phyloP scores from a whole-genome alignment of 2,797 vertebrate species.

The Lepus townsendii region DNA sequence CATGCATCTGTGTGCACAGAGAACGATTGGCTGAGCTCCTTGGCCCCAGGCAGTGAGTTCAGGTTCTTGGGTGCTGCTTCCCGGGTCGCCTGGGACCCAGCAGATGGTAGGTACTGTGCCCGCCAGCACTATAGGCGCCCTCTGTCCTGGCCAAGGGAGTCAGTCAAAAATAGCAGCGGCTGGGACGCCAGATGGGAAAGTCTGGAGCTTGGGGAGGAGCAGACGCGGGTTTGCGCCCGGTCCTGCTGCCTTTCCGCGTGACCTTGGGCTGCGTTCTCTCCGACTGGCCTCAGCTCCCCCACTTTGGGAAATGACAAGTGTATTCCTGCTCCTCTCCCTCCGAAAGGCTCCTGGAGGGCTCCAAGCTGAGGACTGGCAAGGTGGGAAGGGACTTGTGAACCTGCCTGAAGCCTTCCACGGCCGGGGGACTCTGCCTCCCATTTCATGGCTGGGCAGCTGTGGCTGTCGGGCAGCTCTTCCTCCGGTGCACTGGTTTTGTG shows the following conservation, averaged over 20 bases:
- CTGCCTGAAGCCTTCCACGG: not conserved
- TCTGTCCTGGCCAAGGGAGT: conserved; percentile 16
- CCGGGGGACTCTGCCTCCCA: not conserved
- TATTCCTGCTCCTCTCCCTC: not conserved
- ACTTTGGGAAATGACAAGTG: not conserved
- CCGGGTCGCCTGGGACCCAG: not conserved
- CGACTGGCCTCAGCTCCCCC: not conserved
- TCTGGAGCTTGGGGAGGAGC: conserved; percentile 60
- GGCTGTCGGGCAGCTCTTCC: not conserved
- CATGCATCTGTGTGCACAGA: not conserved
- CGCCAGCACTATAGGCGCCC: not conserved
- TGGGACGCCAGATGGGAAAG: conserved; percentile 69
- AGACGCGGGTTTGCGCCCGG: conserved; percentile 56
- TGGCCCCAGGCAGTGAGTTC: not conserved
- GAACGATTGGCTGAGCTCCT: not conserved
- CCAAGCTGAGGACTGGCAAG: not conserved
- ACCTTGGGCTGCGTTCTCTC: conserved; percentile 54
- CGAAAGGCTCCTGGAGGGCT: not conserved
- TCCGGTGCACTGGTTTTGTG: not conserved
- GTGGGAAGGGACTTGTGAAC: not conserved
- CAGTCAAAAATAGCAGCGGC: conserved; percentile 52
- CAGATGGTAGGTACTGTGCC: not conserved
- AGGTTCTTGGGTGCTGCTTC: not conserved
- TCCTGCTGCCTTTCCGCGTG: conserved; percentile 9
- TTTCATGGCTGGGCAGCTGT: not conserved